Conservation (phyloP, 2,888 invertebrate genomes). For the Apotomis betuletana region DNA sequence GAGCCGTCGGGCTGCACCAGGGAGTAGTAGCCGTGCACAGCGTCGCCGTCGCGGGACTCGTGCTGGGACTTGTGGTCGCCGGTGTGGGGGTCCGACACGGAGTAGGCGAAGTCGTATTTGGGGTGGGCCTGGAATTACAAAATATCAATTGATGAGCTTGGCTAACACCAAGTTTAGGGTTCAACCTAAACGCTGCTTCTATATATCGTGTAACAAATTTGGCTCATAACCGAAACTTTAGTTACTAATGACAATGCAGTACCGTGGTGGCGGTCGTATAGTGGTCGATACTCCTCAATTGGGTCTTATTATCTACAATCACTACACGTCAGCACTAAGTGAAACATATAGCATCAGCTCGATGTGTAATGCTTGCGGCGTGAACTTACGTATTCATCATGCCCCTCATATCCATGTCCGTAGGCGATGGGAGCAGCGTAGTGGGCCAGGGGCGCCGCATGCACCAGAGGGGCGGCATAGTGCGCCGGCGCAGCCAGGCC, state of each 20-base stretch:
- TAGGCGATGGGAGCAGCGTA: slow-evolving; percentile 52
- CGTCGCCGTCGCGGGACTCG: slow-evolving; percentile 80
- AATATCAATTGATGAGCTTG: background rate
- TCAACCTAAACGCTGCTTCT: no score
- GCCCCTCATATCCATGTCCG: slow-evolving; percentile 44
- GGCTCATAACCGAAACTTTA: no score
- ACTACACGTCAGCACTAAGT: no score
- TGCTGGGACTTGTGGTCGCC: slow-evolving; percentile 82
- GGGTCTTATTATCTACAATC: no score
- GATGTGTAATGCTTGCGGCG: background rate
- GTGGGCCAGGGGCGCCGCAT: slow-evolving; percentile 56
- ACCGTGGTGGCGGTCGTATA: no score
- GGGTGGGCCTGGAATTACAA: slow-evolving; percentile 63
- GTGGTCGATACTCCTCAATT: no score
- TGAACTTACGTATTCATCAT: slow-evolving; percentile 63
- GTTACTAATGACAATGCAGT: no score
- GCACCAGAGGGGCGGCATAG: slow-evolving; percentile 57
- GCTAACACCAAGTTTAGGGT: no score
- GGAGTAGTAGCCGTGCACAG: slow-evolving; percentile 79
- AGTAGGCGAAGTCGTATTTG: slow-evolving; percentile 79
- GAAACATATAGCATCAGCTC: no score
- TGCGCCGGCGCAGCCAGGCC: slow-evolving; percentile 54
- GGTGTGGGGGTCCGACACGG: slow-evolving; percentile 82
- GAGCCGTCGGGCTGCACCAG: slow-evolving; percentile 82
- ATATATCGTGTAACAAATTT: no score